Conservation (phyloP, 2,113 vertebrate species). For the Riparia riparia region DNA sequence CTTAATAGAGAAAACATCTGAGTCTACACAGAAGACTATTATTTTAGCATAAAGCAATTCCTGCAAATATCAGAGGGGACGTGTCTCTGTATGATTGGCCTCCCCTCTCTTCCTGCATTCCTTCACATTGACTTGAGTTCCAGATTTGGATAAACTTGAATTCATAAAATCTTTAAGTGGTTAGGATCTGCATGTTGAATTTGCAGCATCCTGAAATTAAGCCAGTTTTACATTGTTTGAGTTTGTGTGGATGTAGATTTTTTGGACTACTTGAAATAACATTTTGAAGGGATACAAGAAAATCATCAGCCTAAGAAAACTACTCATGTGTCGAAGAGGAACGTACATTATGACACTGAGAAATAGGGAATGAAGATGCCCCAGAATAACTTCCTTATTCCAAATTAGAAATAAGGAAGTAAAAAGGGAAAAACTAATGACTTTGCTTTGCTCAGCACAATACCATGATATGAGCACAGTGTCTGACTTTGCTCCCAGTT, state of each 20-base stretch:
- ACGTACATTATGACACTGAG: neutral
- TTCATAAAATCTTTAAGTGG: neutral
- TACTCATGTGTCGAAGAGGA: conserved; percentile 34
- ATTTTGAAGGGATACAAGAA: conserved; percentile 16
- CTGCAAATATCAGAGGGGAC: neutral
- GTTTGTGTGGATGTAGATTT: neutral
- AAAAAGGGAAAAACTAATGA: conserved; percentile 35
- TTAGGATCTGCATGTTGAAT: neutral
- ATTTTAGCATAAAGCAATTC: neutral
- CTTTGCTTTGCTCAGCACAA: conserved; percentile 35
- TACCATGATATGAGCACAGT: neutral
- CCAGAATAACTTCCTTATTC: conserved; percentile 33
- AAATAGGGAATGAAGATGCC: conserved; percentile 3
- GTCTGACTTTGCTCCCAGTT: neutral
- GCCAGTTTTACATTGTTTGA: neutral
- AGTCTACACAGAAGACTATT: neutral
- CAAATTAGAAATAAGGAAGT: conserved; percentile 65
- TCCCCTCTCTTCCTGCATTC: neutral
- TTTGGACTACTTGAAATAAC: neutral
- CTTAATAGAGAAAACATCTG: conserved; percentile 31
- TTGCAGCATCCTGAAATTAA: neutral
- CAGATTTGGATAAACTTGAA: neutral
- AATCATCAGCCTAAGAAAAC: conserved; percentile 28
- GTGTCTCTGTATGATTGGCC: neutral
- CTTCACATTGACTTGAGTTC: neutral